Evolutionary conservation across 1,140 invertebrate species (phyloP).

Genomic region (Drosophila athabasca): DNA sequence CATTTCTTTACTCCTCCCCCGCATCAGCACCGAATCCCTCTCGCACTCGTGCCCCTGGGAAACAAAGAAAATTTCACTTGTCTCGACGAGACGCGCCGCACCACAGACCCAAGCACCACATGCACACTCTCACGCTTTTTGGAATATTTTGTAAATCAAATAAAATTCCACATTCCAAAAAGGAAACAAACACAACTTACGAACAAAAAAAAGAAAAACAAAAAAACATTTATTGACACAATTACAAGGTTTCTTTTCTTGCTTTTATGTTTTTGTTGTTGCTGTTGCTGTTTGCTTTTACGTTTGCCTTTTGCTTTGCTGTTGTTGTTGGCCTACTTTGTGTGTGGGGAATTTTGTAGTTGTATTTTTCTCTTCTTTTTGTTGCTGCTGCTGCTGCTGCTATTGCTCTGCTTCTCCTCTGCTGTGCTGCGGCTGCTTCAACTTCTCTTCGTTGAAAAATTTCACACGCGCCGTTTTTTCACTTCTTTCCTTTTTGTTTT

Average conservation of each 20-base stretch:
- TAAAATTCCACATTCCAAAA: conserved; percentile 34
- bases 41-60: conserved; percentile 26
- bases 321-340: conserved; percentile 78
- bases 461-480: conserved; percentile 78
- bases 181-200: conserved; percentile 66
- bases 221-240: conserved; percentile 74
- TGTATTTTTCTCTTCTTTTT: conserved; percentile 38
- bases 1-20: conserved; percentile 69
- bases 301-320: conserved; percentile 48
- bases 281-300: conserved; percentile 46
- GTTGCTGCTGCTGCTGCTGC: conserved; percentile 48
- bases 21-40: conserved; percentile 19
- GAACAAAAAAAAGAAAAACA: no score
- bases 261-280: conserved; percentile 41
- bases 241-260: conserved; percentile 65
- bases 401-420: neutral
- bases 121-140: conserved; percentile 2
- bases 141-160: conserved; percentile 1
- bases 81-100: conserved; percentile 29
- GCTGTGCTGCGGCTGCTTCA: conserved; percentile 20
- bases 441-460: conserved; percentile 75
- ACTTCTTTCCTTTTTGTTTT: conserved; percentile 50
- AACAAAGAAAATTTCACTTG: conserved; percentile 81
- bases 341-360: conserved; percentile 68
- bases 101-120: conserved; percentile 30